phyloP scores from a whole-genome alignment of 2,888 invertebrate species.

The Tenthredo scrophulariae region DNA sequence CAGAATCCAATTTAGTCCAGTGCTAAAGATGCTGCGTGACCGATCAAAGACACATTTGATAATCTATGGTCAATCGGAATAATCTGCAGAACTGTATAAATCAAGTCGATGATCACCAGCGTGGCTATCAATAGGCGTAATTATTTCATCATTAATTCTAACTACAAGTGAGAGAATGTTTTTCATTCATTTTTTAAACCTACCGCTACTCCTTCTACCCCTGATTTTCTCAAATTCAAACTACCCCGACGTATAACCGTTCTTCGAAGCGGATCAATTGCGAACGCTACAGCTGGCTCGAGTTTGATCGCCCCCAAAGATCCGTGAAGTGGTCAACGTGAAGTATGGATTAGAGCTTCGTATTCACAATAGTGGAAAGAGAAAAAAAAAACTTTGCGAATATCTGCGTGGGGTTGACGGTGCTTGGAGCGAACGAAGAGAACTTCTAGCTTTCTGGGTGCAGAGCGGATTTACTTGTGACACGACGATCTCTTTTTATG shows the following conservation, averaged over 20 bases:
- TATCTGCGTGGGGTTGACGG: neutral
- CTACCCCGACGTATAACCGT: neutral
- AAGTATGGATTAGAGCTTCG: neutral
- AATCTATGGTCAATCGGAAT: too few relatives aligned
- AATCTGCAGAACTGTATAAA: neutral
- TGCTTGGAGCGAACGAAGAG: neutral
- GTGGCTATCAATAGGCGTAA: neutral
- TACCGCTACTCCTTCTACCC: neutral
- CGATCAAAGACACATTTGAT: neutral
- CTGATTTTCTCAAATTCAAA: neutral
- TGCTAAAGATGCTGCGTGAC: neutral
- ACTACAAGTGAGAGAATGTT: neutral
- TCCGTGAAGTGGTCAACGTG: constrained; percentile 1
- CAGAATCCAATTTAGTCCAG: neutral
- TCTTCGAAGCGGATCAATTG: neutral
- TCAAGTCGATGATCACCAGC: neutral
- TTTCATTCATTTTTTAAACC: neutral
- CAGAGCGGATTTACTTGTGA: neutral
- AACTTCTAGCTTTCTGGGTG: neutral
- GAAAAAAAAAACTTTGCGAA: neutral
- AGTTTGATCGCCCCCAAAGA: neutral
- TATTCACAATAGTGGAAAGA: neutral
- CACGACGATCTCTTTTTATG: neutral
- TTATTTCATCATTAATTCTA: neutral
- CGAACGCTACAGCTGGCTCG: constrained; percentile 1